phyloP scores from a whole-genome alignment of 2,113 vertebrate genomes.

The Galbula dea region DNA sequence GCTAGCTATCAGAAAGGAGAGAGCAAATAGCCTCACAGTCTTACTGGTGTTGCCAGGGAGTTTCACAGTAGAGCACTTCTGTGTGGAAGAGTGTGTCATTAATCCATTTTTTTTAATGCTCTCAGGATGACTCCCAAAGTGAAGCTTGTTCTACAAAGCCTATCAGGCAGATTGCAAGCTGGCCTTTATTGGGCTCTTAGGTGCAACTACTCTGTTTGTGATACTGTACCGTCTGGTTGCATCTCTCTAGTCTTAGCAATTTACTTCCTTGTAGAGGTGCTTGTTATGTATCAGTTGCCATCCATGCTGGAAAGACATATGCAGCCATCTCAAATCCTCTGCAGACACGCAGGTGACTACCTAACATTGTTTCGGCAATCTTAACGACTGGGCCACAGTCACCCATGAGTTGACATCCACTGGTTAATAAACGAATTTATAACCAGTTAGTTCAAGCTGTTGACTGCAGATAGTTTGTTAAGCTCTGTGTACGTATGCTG shows the following conservation, averaged over 20 bases:
- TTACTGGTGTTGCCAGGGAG: constrained; percentile 78
- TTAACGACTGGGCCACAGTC: neutral
- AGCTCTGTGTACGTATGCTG: neutral
- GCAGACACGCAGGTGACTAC: neutral
- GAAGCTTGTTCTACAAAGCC: neutral
- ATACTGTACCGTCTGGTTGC: rapidly evolving
- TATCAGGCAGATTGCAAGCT: neutral
- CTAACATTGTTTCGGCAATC: neutral
- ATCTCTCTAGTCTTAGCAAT: neutral
- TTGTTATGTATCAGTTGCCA: neutral
- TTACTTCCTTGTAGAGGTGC: neutral
- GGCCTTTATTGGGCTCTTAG: neutral
- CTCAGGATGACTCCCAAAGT: neutral
- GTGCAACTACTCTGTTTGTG: neutral
- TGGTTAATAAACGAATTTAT: neutral
- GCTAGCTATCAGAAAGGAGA: neutral
- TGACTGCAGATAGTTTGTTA: neutral
- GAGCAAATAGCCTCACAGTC: constrained; percentile 74
- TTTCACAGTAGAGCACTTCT: neutral
- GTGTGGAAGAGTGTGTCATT: neutral
- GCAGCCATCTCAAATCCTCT: neutral
- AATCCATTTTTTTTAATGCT: neutral
- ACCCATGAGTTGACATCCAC: neutral
- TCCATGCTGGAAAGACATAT: neutral
- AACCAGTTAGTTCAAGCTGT: neutral